Conservation (phyloP, 2,888 invertebrate species). For the Ethmia dodecea region DNA sequence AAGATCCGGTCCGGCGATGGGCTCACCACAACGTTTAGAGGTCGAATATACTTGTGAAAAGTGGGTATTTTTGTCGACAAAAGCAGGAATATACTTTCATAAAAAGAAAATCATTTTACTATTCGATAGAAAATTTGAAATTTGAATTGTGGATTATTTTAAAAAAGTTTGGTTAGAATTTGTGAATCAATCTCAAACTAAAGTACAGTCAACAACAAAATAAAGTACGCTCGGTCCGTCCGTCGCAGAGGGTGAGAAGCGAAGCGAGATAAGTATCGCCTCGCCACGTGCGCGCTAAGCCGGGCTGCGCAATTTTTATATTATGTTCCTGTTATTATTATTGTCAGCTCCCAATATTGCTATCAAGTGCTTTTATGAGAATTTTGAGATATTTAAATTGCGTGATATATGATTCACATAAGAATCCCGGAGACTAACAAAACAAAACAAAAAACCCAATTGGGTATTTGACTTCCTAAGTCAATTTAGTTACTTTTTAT, state of each 20-base stretch:
- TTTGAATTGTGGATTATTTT: too few relatives aligned
- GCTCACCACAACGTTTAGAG: too few relatives aligned
- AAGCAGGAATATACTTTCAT: too few relatives aligned
- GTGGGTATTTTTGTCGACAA: too few relatives aligned
- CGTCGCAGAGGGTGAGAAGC: slow-evolving; percentile 48
- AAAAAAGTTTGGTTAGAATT: not conserved
- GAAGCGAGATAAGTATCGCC: slow-evolving; percentile 63
- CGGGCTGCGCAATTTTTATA: slow-evolving; percentile 57
- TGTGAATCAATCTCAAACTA: not conserved
- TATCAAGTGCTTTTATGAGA: slow-evolving; percentile 33
- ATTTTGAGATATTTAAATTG: not conserved
- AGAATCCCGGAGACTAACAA: too few relatives aligned
- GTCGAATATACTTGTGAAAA: too few relatives aligned
- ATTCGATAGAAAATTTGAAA: too few relatives aligned
- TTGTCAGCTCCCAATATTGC: slow-evolving; percentile 23
- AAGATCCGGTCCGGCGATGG: too few relatives aligned
- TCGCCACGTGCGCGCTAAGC: slow-evolving; percentile 54
- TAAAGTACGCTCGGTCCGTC: slow-evolving; percentile 6
- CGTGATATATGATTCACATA: not conserved
- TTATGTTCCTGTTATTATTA: slow-evolving; percentile 50
- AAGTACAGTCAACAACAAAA: not conserved
- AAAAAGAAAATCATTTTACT: too few relatives aligned
- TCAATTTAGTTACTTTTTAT: too few relatives aligned
- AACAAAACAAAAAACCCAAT: too few relatives aligned
- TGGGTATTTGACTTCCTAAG: too few relatives aligned